Evolutionary conservation across 2,888 invertebrate genomes (phyloP), one percentile per base, ranked within the genome.

Genomic region (Melipona bicolor): DNA sequence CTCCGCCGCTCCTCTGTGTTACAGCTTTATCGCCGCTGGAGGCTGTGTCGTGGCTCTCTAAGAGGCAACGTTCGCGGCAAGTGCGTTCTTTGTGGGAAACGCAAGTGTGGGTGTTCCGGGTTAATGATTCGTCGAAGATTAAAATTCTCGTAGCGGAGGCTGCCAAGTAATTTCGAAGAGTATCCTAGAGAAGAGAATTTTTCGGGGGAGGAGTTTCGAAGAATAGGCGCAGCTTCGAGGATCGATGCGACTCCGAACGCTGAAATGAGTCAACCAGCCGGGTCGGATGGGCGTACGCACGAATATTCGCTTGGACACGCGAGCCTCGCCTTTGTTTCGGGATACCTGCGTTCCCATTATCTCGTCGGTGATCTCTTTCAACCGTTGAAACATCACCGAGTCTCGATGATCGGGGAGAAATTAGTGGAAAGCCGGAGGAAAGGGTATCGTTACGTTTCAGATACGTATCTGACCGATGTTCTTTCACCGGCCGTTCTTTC

Each of bases 391-490:
- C 67, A 69, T 54, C 0, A 76, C 76, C 19, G 9, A 75, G 59
- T 67, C 36, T 43, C 50, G 75, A 72, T 74, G 80, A 77, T 72
- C 77, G 62, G n/a, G 64, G 77, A 85, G 83, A 87, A 88, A 89
- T 88, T 89, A 89, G 85, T 76, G 87, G 79, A 87, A 88, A 88
- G 72, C 68, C 77, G 56, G n/a, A 27, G 84, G 67, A 81, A 79
- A 67, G 79, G 80, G 50, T 32, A 79, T 75, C 84, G 82, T 81
- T 84, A 75, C 77, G 65, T 70, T 69, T 69, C 74, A 73, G 79
- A 88, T 88, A 36, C 59, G 64, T 84, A 89, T 89, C 88, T 61
- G n/a, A 49, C 59, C 69, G 72, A 59, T 82, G 78, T 74, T 89
- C 73, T 75, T 65, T 82, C 81, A 64, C 83, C 64, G 65, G 65